phyloP scores from a whole-genome alignment of 2,113 vertebrate species.

The Megaceryle maxima region DNA sequence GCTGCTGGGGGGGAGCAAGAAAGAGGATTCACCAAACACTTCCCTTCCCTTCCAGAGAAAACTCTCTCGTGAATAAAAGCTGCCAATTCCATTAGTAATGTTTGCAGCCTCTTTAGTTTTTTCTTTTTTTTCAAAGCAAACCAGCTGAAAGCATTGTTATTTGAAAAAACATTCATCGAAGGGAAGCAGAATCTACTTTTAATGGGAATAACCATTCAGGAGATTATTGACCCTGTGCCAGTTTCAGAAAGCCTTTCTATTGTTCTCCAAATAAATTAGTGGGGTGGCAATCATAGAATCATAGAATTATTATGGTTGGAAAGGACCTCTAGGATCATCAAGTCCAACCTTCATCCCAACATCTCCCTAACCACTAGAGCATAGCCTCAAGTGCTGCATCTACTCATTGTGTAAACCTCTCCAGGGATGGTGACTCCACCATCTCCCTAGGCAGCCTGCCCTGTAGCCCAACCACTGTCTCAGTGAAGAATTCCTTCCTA shows the following conservation, averaged over 20 bases:
- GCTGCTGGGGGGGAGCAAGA: constrained; percentile 24
- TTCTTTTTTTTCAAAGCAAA: not conserved
- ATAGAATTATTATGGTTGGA: too few species aligned
- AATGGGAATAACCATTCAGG: constrained; percentile 12
- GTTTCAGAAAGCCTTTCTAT: not conserved
- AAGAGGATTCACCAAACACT: constrained; percentile 33
- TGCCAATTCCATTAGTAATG: not conserved
- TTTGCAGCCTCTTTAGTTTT: not conserved
- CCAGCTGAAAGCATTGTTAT: not conserved
- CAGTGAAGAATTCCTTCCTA: too few species aligned
- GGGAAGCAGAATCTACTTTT: not conserved
- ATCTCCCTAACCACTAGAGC: too few species aligned
- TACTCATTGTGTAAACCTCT: too few species aligned
- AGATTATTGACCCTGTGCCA: not conserved
- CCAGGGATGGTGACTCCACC: too few species aligned
- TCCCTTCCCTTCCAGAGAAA: constrained; percentile 7
- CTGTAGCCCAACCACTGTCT: too few species aligned
- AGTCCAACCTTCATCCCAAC: too few species aligned
- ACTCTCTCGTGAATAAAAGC: constrained; percentile 4
- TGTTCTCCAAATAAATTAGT: not conserved
- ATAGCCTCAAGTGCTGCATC: too few species aligned
- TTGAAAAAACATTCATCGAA: constrained; percentile 30
- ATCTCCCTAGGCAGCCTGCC: too few species aligned
- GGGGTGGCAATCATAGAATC: too few species aligned
- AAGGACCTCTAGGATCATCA: too few species aligned